Percentiles rank a stretch among this genome's conserved stretches.
Conservation (phyloP, 2,888 invertebrate species). For the Nebria salina region DNA sequence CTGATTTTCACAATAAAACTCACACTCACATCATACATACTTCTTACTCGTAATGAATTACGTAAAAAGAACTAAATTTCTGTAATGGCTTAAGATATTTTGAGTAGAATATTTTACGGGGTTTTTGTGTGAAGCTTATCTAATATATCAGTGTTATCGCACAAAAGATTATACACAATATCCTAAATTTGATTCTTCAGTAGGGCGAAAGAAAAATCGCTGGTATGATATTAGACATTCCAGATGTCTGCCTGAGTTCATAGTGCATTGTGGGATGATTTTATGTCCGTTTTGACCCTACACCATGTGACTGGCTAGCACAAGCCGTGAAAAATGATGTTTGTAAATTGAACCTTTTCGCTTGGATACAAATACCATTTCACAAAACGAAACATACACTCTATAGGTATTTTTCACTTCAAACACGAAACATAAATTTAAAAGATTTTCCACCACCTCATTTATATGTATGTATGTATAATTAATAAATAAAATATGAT, state of each 20-base stretch:
- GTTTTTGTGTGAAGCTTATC: background rate
- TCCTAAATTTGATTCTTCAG: slow-evolving; percentile 35
- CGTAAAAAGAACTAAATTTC: too few species aligned
- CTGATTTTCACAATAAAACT: background rate
- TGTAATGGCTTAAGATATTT: too few species aligned
- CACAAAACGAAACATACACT: slow-evolving; percentile 25
- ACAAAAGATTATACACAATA: slow-evolving; percentile 23
- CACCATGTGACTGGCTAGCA: background rate
- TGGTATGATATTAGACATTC: slow-evolving; percentile 44
- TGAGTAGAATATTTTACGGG: too few species aligned
- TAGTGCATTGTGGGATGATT: slow-evolving; percentile 43
- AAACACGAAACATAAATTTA: background rate
- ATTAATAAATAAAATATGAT: too few species aligned
- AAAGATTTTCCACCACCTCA: too few species aligned
- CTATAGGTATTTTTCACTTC: slow-evolving; percentile 3
- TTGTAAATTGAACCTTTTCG: slow-evolving; percentile 36
- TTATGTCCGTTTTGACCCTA: slow-evolving; percentile 23
- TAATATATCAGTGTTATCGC: slow-evolving; percentile 4
- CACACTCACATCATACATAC: too few species aligned
- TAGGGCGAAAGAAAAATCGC: slow-evolving; percentile 39
- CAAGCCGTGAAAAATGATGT: slow-evolving; percentile 37
- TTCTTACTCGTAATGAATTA: too few species aligned
- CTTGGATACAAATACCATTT: slow-evolving; percentile 37
- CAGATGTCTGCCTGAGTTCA: slow-evolving; percentile 41
- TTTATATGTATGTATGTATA: too few species aligned